phyloP scores from a whole-genome alignment of 1,140 invertebrate species.

The Homarus americanus region DNA sequence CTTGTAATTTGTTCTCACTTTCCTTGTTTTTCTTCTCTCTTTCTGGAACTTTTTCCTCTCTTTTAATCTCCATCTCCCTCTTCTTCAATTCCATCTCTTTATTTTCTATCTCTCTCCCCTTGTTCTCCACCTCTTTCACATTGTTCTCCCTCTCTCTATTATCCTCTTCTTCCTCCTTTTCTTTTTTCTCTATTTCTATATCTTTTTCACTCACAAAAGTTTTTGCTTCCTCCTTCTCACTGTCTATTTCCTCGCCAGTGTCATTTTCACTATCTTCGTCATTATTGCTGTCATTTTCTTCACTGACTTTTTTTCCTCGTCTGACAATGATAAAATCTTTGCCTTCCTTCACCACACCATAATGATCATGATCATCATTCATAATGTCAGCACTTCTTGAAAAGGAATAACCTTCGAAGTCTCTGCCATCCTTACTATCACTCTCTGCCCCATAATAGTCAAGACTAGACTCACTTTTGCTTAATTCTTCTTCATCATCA shows the following conservation, averaged over 20 bases:
- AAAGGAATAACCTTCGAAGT: background rate
- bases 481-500: constrained; percentile 31
- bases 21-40: background rate
- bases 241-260: background rate
- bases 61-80: background rate
- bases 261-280: background rate
- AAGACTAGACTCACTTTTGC: constrained; percentile 13
- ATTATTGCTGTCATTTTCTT: background rate
- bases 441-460: constrained; percentile 9
- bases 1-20: background rate
- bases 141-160: background rate
- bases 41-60: background rate
- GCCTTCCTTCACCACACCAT: background rate
- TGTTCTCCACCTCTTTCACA: background rate
- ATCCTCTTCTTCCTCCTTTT: background rate
- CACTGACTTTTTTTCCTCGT: background rate
- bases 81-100: background rate
- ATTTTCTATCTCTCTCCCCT: background rate
- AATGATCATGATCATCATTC: background rate
- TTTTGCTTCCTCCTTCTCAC: background rate
- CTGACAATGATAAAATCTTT: background rate
- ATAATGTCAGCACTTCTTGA: background rate
- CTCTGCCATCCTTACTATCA: constrained; percentile 8
- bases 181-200: background rate
- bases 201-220: no score